Base-by-base conservation (phyloP, 1,140 invertebrate species). In the Hypothenemus hampei region DNA sequence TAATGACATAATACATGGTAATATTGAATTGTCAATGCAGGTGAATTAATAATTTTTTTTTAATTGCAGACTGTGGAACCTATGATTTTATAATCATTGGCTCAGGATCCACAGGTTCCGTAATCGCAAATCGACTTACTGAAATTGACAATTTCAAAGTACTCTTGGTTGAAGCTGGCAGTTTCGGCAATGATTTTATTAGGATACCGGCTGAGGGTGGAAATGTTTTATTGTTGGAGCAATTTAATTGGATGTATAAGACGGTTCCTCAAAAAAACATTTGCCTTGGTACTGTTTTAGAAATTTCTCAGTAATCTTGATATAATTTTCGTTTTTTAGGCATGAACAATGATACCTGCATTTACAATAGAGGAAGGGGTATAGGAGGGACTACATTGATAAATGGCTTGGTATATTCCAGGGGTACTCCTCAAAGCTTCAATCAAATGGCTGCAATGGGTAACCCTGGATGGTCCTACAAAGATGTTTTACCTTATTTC, bases 191-290 rank as follows among this genome's bases (percentile, higher is more conserved):
- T n/a, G 26, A 29, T 29, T 29, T 29, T 6, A 29, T 7, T 29
- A 29, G 26, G n/a, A 29, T 29, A 35, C 86, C 86, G 1, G 45
- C 19, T 70, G 77, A 0, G 68, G 83, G 3, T 81, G 82, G 0
- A 73, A 73, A 24, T 75, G 77, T 45, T 74, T 81, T 50, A 76
- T 78, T 59, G 19, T 68, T 67, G 0, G 82, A 79, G 0, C 67
- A 73, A 19, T 72, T 77, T 16, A 81, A 89, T 63, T 91, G 87
- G 87, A 75, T 78, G 39, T 89, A 85, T 64, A 65, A 68, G 8
- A 85, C 86, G 54, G 78, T 51, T 3, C 52, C 60, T 5, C 60
- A 61, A 36, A 52, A 29, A 4, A 52, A 18, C 6, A 26, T 44
- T 22, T 61, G 60, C 29, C 40, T 58, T 19, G 60, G 60, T 61